Base-by-base conservation (phyloP, 2,888 invertebrate species). In the Athripsodes cinereus region DNA sequence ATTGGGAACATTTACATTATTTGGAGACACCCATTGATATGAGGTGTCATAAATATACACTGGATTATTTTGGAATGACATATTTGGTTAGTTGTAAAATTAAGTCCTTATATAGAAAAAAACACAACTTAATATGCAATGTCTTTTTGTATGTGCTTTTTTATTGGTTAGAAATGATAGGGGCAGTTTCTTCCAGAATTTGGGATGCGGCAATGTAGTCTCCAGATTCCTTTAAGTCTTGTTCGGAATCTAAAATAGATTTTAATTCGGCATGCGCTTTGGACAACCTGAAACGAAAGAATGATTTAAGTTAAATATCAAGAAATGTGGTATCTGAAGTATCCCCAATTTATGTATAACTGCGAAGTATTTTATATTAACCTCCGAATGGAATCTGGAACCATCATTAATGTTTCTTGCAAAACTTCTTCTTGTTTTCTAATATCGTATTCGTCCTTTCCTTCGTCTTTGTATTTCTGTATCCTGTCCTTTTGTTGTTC, bases 371-470 rank as follows among this genome's bases (percentile, higher is more conserved):
- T n/a, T n/a, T n/a, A n/a, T n/a, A 40, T 5, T 62, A 82, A 81
- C 74, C 93, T 83, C 66, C 91, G 82, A 68, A 90, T 86, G 67
- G 92, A 90, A 69, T 96, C 94, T 1, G 95, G 95, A 59, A 96
- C 82, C 93, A 96, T 95, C 89, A 92, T 91, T 67, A 90, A 75
- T 13, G 87, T 86, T 72, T 96, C 96, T 67, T 90, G 88, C 44
- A 95, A 76, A 1, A 95, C 93, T 74, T 94, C 94, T 69, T 90
- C 88, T 72, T 95, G 91, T 68, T 92, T 92, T 53, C 83, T 81
- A 58, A 92, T 80, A 47, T 87, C 83, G 70, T 90, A 86, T 65
- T 87, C 88, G 76, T 92, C 92, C 65, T 86, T 85, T 0, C 86
- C 88, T 70, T 90, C 86, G 66, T 80, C 81, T 74, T 87, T 91